Evolutionary conservation across 2,888 invertebrate species (phyloP).

Genomic region (Drosophila falleni): DNA sequence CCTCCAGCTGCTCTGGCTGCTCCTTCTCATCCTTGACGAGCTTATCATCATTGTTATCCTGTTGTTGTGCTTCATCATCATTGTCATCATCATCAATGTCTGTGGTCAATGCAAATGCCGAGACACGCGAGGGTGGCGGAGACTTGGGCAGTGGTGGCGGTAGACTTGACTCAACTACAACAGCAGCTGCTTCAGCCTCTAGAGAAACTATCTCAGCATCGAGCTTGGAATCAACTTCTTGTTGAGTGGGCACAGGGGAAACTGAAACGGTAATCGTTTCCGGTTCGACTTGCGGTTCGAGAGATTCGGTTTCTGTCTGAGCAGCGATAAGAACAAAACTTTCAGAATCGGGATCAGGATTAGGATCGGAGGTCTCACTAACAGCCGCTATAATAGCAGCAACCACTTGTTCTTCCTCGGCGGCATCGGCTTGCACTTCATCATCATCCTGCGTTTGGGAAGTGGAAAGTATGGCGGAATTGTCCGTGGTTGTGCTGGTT

Average conservation of each 20-base stretch:
- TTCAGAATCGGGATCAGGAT: conserved; percentile 52
- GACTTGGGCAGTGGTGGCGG: conserved; percentile 90
- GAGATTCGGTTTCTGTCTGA: conserved; percentile 3
- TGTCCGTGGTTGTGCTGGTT: conserved; percentile 30
- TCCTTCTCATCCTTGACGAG: conserved; percentile 30
- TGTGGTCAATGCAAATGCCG: conserved; percentile 88
- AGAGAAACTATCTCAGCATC: conserved; percentile 23
- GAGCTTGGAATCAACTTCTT: conserved; percentile 31
- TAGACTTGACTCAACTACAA: conserved; percentile 51
- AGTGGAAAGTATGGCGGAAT: conserved; percentile 36
- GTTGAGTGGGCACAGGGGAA: conserved; percentile 32
- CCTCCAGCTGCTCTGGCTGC: background rate
- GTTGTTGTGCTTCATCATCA: conserved; percentile 10
- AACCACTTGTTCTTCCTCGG: conserved; percentile 67
- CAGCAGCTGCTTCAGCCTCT: conserved; percentile 14
- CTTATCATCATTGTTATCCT: conserved; percentile 15
- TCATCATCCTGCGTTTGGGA: conserved; percentile 49
- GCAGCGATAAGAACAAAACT: conserved; percentile 58
- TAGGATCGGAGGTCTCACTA: conserved; percentile 56
- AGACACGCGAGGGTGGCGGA: conserved; percentile 91
- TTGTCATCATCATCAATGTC: conserved; percentile 44
- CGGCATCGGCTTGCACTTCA: conserved; percentile 29
- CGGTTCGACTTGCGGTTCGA: conserved; percentile 8
- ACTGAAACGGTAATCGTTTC: conserved; percentile 27
- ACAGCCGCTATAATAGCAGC: conserved; percentile 73